Evolutionary conservation across 35 echinoderm and acorn worm species (phyloP).

Genomic region (Heliocidaris tuberculata): DNA sequence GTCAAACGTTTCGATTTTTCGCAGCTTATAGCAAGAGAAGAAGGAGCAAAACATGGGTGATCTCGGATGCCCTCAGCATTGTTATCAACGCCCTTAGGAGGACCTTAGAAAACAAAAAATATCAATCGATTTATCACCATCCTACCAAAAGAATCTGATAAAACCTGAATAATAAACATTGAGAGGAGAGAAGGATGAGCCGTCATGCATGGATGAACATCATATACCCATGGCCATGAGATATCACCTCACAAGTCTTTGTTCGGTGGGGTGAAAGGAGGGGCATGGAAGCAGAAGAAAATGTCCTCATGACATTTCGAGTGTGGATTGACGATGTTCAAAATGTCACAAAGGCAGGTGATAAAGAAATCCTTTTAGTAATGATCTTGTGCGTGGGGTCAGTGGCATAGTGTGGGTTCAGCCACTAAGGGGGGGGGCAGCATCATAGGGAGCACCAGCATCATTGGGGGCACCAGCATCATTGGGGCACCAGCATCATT

Average conservation of each 20-base stretch:
- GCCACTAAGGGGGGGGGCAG: no score
- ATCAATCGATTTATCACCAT: background rate
- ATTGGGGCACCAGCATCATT: no score
- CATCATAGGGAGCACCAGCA: no score
- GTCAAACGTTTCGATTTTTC: no score
- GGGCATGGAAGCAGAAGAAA: background rate
- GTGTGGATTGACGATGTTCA: background rate
- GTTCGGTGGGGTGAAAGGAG: background rate
- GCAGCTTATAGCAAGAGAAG: no score
- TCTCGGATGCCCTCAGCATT: no score
- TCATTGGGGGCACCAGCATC: no score
- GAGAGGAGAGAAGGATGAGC: background rate
- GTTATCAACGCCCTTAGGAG: background rate
- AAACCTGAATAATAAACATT: background rate
- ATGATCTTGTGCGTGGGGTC: background rate
- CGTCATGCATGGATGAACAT: background rate
- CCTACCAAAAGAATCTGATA: background rate
- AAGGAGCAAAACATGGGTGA: no score
- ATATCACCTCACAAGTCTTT: background rate
- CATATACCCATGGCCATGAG: background rate
- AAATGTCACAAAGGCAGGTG: constrained; percentile 2
- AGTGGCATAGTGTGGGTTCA: background rate
- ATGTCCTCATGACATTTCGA: background rate
- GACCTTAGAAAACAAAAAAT: background rate
- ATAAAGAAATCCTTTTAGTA: constrained; percentile 17